Evolutionary conservation across 2,888 invertebrate genomes (phyloP), one percentile per base, ranked within the genome.

Genomic region (Sabellastarte sp.): DNA sequence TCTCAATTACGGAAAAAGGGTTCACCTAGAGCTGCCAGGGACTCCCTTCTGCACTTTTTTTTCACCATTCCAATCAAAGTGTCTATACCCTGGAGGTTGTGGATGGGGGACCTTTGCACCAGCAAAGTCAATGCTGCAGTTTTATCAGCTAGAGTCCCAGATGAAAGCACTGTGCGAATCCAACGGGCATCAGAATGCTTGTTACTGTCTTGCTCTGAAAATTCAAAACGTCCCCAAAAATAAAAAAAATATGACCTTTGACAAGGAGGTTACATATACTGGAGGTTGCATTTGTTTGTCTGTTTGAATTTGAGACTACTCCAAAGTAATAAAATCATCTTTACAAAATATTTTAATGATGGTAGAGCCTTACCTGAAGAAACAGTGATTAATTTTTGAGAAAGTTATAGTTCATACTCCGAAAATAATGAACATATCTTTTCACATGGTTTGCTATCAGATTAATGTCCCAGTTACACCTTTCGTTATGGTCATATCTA

Each of bases 111-210:
- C 90, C 90, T 76, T 87, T 93, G 90, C 67, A 94, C 89, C 30
- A 90, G 85, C 30, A 95, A 87, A 3, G 91, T 90, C 64, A 90
- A 89, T 0, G 94, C 94, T 1, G 95, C 93, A 64, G 93, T 88
- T 85, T 91, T 91, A 84, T 95, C 95, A 0, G 90, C 88, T 0
- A 90, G 87, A 0, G 94, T 93, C 69, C 95, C 95, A 73, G 90
- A 90, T 15, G 89, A 86, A 72, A 93, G 85, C 10, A 94, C 89
- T 3, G 79, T 82, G 64, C 75, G 77, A 66, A 81, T 72, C 83
- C 83, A 83, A 2, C 73, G 72, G 0, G 80, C 79, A 63, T 84
- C 83, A 5, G 80, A 79, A 31, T 69, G 69, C 66, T 79, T 78
- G 0, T 66, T 69, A 26, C 69, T 72, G 50, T 78, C 77, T 63